Base-by-base conservation (phyloP, 2,888 invertebrate genomes). In the Macroteleia sp. region DNA sequence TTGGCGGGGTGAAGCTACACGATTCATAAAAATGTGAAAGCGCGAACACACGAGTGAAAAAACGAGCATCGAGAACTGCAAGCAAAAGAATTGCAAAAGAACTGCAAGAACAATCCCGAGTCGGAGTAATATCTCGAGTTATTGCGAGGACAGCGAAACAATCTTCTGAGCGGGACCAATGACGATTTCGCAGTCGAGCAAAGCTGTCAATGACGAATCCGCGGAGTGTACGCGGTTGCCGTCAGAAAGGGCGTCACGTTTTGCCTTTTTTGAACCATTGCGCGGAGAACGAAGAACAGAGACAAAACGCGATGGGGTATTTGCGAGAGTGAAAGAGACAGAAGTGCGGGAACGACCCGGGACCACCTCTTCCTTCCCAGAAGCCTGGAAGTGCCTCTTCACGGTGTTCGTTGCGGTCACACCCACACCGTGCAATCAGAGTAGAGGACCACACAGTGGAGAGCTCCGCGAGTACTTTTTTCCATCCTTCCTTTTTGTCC, bases 351-450 rank as follows among this genome's bases (percentile, higher is more conserved):
- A 79, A 73, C 52, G 66, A 71, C 61, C 71, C 52, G 61, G 59
- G 57, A 70, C 44, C 61, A 79, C 77, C 77, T 77, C 76, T 79
- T 82, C 69, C 82, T 86, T 87, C 84, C 75, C 82, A 83, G 85
- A 85, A 87, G 81, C 83, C 73, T 84, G 84, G 83, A 86, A 83
- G 80, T 85, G 83, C 83, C 82, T 83, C 81, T 84, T 85, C 85
- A 83, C 82, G 83, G 82, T 76, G 85, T 87, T 88, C 79, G 86
- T 82, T 82, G 86, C 83, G 86, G 86, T 85, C 80, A 83, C 86
- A 87, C 85, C 85, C 85, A 85, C 82, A 84, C 81, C 79, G 78
- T 36, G 77, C 73, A 66, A 78, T 46, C 70, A 69, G 70, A 64
- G 39, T 69, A 46, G 57, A 73, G 70, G 39, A 82, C 83, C 83